Base-by-base conservation (phyloP, 2,888 invertebrate species). In the Mythimna loreyi region DNA sequence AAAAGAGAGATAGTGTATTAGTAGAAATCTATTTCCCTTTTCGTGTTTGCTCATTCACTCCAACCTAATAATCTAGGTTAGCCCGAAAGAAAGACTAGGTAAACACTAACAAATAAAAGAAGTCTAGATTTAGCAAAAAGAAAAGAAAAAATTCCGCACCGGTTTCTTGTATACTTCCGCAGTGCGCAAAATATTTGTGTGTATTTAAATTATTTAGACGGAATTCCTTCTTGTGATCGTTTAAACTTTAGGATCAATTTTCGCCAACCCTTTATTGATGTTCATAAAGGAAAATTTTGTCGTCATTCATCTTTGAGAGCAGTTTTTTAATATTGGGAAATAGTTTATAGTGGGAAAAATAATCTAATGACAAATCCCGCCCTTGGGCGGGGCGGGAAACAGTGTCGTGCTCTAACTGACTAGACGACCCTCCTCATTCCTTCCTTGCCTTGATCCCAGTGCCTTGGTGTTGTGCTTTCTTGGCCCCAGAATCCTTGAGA, bases 111-210 rank as follows among this genome's bases (percentile, higher is more conserved):
- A 50, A 56, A 47, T 58, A 72, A 53, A 72, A 58, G 28, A 50
- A 52, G 11, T 30, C 59, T 67, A 36, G 55, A 52, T 28, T 43
- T 72, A 40, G 21, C 55, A 13, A 33, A 21, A 55, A 55, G 33
- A 55, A 59, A 74, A 28, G 25, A 53, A 59, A 55, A 71, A 72
- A 66, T 9, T 8, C 25, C 45, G 19, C 11, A 45, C 50, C 16
- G 19, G 36, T 68, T 45, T 52, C 68, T 50, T 47, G 25, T 60
- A 58, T 8, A 60, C 16, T 64, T 73, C 75, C 72, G 72, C 72
- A 73, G 72, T 73, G 72, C 72, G 72, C 56, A 59, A 75, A 75
- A 68, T 68, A 73, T 75, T 67, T 16, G 57, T 58, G 40, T 66
- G 11, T 73, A 40, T 65, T 58, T 66, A 53, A 45, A 47, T 58